Base-by-base conservation (phyloP, 1,140 invertebrate species). In the Trigoniulus corallinus region DNA sequence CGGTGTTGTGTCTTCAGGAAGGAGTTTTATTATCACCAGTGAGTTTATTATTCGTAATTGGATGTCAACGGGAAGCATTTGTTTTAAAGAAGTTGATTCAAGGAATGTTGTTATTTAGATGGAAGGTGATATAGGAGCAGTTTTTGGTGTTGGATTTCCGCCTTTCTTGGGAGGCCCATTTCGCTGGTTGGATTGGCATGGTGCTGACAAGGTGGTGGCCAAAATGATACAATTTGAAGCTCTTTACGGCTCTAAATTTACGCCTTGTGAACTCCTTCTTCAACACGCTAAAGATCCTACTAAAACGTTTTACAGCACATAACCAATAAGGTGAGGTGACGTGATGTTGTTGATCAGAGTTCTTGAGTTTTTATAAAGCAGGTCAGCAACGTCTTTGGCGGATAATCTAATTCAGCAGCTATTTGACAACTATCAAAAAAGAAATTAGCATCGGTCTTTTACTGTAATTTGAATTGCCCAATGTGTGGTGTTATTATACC, bases 151-250 rank as follows among this genome's bases (percentile, higher is more conserved):
- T 51, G 96, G 96, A 20, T 99, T 99, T 70, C 96, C 96, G 23
- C 94, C 95, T 69, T 97, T 98, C 70, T 81, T 85, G 21, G 95
- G 95, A 47, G 93, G 96, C 58, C 96, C 96, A 24, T 99, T 99
- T 81, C 80, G 91, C 60, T 99, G 87, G 79, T 77, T 97, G 0
- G 96, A 99, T 65, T 76, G 77, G 50, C 94, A 84, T 59, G 92
- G 94, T 45, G 94, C 95, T 20, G 77, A 76, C 44, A 88, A 85
- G 15, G 29, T 34, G n/a, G n/a, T n/a, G 0, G 76, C 74, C 45
- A 86, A 86, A 65, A 97, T 98, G 93, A 74, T 84, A 59, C 73
- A 79, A 55, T 97, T 80, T 65, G 74, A 79, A 51, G 73, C 74
- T 15, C 69, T 79, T 2, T 98, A 98, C 62, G 92, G 92, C 37